Percentiles rank a stretch among this genome's conserved stretches.
Conservation (phyloP, 1,140 invertebrate species). For the Meteorus sp. region DNA sequence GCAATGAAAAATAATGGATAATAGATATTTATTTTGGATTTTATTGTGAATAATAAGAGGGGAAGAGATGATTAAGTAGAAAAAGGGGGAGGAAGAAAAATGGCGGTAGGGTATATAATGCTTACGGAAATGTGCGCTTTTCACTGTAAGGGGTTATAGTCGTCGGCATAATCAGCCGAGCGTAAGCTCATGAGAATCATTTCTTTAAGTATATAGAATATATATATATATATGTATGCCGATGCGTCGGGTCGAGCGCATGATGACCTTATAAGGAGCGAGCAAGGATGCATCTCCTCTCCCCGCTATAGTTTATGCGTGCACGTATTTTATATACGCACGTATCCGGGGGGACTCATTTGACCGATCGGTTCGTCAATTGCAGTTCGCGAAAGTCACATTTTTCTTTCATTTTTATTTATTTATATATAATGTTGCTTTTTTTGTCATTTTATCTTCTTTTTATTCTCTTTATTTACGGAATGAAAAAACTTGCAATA, state of each 20-base stretch:
- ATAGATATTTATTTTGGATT: too few relatives aligned
- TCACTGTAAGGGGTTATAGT: slow-evolving; percentile 26
- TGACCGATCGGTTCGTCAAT: slow-evolving; percentile 25
- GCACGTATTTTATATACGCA: slow-evolving; percentile 46
- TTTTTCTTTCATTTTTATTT: slow-evolving; percentile 9
- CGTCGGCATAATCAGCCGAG: slow-evolving; percentile 29
- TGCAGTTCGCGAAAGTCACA: slow-evolving; percentile 17
- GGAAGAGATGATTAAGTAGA: neutral
- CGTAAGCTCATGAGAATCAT: slow-evolving; percentile 54
- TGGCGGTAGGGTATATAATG: neutral
- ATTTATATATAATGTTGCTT: neutral
- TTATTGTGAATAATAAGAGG: too few relatives aligned
- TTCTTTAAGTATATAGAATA: slow-evolving; percentile 33
- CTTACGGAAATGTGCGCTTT: neutral
- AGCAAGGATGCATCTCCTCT: slow-evolving; percentile 52
- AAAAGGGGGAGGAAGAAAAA: neutral
- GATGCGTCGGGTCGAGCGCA: slow-evolving; percentile 23
- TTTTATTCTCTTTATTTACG: neutral
- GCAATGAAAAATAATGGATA: too few relatives aligned
- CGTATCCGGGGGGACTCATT: slow-evolving; percentile 36
- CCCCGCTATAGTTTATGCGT: slow-evolving; percentile 45
- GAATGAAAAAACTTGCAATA: neutral
- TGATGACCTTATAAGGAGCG: slow-evolving; percentile 57
- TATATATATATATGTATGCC: too few relatives aligned
- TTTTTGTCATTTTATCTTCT: neutral